Base-by-base conservation (phyloP, 37 sponge, comb jelly and placozoan genomes). In the Haliclona indistincta region DNA sequence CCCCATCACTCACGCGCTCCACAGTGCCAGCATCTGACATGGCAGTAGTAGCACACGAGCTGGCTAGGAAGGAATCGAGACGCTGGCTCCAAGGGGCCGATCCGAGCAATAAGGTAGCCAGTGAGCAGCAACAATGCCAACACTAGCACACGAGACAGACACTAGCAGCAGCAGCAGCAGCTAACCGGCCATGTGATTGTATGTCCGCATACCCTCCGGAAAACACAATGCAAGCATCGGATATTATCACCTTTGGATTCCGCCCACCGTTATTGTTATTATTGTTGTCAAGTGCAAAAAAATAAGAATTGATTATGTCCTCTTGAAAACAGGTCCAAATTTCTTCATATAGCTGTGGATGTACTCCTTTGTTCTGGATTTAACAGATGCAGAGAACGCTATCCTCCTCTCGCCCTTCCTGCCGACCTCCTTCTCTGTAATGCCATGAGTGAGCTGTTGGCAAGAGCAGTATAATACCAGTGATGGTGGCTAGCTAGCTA, bases 291-390 rank as follows among this genome's bases (percentile, higher is more conserved):
- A 47, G 52, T 37, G 33, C 52, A 72, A 2, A 37, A 33, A 72
- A 54, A 51, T 6, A 1, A 45, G 29, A 38, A 4, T 37, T 73
- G 10, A 43, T 23, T 71, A 84, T 28, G 72, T 56, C 45, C 84
- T 77, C 52, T 71, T 82, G 77, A 87, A 98, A 41, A 93, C 76
- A 1, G 89, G 88, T 11, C 99, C 99, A 81, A 84, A 98, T 74
- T 95, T 98, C 71, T 92, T 95, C 99, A 98, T 98, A 75, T 98
- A 98, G 32, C 74, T 75, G 10, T 81, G 60, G 29, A 98, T 84
- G 51, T 86, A 98, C 37, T 91, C 86, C 66, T 86, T 92, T 13
- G 86, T 85, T 70, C 86, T 88, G 19, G 81, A 39, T 51, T 84
- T 83, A 3, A 93, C 88, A 45, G 85, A 84, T 35, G 87, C 89